Evolutionary conservation across 2,888 invertebrate species (phyloP).

Genomic region (Anoncus sp.): DNA sequence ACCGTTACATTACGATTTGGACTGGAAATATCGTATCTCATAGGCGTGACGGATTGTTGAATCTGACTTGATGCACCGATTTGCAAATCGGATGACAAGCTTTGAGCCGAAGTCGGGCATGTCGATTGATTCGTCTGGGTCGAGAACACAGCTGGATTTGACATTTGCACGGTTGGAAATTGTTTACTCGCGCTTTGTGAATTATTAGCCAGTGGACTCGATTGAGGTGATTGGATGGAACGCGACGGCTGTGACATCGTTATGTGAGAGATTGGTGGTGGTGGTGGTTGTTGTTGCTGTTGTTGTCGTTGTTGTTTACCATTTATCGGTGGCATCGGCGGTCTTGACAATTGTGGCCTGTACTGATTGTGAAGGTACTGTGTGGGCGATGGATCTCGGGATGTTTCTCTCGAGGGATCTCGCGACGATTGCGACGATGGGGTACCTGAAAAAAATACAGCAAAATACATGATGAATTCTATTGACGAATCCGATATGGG

Average conservation of each 20-base stretch:
- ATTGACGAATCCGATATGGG: neutral
- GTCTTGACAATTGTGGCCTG: constrained; percentile 72
- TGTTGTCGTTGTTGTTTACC: constrained; percentile 69
- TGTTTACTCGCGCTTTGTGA: constrained; percentile 43
- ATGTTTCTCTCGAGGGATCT: constrained; percentile 84
- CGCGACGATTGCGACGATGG: constrained; percentile 83
- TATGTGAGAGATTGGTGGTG: no score
- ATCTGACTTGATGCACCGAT: neutral
- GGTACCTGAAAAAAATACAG: constrained; percentile 75
- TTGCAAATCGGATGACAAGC: constrained; percentile 40
- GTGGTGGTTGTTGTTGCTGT: no score
- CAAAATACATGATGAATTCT: neutral
- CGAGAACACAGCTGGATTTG: neutral
- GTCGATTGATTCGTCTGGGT: constrained; percentile 26
- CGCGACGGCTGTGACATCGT: constrained; percentile 29
- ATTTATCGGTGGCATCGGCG: constrained; percentile 77
- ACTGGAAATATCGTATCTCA: constrained; percentile 38
- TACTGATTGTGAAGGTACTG: constrained; percentile 77
- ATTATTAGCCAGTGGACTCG: constrained; percentile 52
- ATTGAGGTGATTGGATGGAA: constrained; percentile 58
- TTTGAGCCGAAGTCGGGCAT: constrained; percentile 43
- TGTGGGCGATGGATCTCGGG: constrained; percentile 82
- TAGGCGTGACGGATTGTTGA: constrained; percentile 37
- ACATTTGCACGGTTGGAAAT: constrained; percentile 18
- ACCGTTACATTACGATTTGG: constrained; percentile 18